Conservation (phyloP, 2,888 invertebrate species). For the Bedellia somnulentella region DNA sequence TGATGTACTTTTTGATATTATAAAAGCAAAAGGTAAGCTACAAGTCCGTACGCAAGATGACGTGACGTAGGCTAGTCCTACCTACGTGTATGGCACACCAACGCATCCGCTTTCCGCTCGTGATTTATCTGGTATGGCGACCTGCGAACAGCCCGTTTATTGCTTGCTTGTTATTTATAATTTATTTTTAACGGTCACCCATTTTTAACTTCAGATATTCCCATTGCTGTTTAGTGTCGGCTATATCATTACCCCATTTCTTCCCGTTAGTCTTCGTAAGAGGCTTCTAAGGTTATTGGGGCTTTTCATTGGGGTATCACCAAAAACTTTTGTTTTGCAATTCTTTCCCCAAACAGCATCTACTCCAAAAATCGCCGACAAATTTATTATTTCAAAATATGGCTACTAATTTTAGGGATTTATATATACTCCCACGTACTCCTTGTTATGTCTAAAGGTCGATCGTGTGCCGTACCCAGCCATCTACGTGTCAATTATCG, state of each 20-base stretch:
- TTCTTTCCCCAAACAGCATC: too few relatives aligned
- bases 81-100: conserved; percentile 16
- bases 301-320: too few relatives aligned
- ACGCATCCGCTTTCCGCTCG: conserved; percentile 16
- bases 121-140: conserved; percentile 54
- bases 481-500: conserved; percentile 20
- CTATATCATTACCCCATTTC: conserved; percentile 7
- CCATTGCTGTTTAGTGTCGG: not conserved
- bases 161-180: conserved; percentile 58
- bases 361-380: too few relatives aligned
- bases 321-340: too few relatives aligned
- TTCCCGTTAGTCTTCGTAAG: not conserved
- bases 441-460: conserved; percentile 16
- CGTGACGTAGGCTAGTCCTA: not conserved
- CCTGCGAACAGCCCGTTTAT: conserved; percentile 56
- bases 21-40: too few relatives aligned
- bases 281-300: too few relatives aligned
- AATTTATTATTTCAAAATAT: too few relatives aligned
- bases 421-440: conserved; percentile 4
- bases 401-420: too few relatives aligned
- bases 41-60: not conserved
- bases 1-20: too few relatives aligned
- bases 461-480: conserved; percentile 12
- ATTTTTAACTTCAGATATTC: conserved; percentile 36
- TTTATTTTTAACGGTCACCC: conserved; percentile 58